Conservation (phyloP, 2,888 invertebrate genomes). For the Callyntrura sp. region DNA sequence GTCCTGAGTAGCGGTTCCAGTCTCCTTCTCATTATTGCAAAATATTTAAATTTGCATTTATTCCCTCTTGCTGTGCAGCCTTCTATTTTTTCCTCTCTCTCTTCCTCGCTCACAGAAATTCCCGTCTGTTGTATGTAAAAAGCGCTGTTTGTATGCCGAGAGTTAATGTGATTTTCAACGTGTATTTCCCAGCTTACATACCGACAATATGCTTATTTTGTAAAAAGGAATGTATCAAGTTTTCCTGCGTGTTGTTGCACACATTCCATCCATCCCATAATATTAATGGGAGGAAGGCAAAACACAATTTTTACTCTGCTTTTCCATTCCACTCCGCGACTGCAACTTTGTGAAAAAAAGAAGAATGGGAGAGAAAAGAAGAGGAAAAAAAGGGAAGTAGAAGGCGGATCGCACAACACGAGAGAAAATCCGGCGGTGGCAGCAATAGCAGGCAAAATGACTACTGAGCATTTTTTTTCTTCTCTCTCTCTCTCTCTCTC, state of each 20-base stretch:
- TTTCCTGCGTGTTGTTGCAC: slow-evolving; percentile 40
- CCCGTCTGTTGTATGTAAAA: not conserved
- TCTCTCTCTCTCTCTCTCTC: too few species aligned
- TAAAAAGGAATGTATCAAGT: not conserved
- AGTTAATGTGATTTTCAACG: too few species aligned
- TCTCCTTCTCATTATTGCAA: slow-evolving; percentile 64
- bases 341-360: slow-evolving; percentile 36
- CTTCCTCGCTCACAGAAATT: not conserved
- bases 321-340: slow-evolving; percentile 43
- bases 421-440: slow-evolving; percentile 38
- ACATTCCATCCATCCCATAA: slow-evolving; percentile 49
- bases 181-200: not conserved
- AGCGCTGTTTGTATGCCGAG: not conserved
- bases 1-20: slow-evolving; percentile 13
- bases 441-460: slow-evolving; percentile 38
- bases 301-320: slow-evolving; percentile 49
- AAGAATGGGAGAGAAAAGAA: slow-evolving; percentile 24
- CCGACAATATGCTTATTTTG: not conserved
- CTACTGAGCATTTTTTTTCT: slow-evolving; percentile 39
- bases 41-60: slow-evolving; percentile 67
- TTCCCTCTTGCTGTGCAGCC: slow-evolving; percentile 7
- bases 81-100: not conserved
- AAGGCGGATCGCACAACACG: slow-evolving; percentile 54
- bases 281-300: slow-evolving; percentile 54
- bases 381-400: slow-evolving; percentile 45